Percentiles rank a stretch among this genome's conserved stretches.
Evolutionary conservation across 1,140 invertebrate genomes (phyloP).

Genomic region (Dysdera silvatica): DNA sequence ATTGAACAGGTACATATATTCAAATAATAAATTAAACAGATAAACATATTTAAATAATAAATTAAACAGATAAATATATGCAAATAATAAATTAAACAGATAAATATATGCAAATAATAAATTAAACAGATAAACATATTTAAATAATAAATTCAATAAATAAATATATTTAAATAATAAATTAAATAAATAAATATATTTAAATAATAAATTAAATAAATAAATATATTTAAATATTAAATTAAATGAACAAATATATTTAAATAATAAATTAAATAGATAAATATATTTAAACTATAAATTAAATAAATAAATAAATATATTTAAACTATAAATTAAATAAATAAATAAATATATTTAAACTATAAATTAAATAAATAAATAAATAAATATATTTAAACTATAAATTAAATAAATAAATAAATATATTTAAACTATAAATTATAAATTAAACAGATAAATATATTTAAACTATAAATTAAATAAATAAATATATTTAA

Average conservation of each 20-base stretch:
- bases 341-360: neutral
- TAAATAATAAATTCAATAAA: neutral
- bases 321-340: neutral
- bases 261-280: neutral
- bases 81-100: neutral
- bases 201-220: neutral
- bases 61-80: neutral
- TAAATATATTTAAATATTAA: neutral
- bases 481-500: neutral
- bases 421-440: neutral
- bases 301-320: neutral
- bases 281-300: neutral
- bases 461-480: neutral
- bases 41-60: neutral
- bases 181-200: no score
- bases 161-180: neutral
- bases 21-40: neutral
- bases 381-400: neutral
- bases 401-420: no score
- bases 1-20: neutral
- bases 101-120: no score
- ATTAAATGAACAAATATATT: neutral
- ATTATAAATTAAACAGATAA: neutral
- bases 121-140: no score
- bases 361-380: neutral